Percentiles rank a stretch among this genome's conserved stretches.
Conservation (phyloP, 2,113 vertebrate genomes). For the Passerina amoena region DNA sequence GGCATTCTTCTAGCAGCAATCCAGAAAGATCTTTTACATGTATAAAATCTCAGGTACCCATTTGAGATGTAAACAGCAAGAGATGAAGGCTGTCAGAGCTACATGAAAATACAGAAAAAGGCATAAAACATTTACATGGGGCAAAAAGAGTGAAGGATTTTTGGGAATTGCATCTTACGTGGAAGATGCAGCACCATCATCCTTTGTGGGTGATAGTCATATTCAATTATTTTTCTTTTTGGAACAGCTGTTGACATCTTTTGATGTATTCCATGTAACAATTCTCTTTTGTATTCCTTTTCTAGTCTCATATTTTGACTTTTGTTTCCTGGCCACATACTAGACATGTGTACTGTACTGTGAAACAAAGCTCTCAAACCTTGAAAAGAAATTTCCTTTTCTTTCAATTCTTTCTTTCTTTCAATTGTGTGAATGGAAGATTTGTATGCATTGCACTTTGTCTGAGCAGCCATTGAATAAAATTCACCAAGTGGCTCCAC, state of each 20-base stretch:
- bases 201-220: neutral
- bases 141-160: neutral
- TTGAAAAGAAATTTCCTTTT: neutral
- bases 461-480: neutral
- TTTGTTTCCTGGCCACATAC: neutral
- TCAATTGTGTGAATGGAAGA: neutral
- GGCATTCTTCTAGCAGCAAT: neutral
- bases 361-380: neutral
- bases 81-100: neutral
- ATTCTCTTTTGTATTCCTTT: neutral
- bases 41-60: neutral
- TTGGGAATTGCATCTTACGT: neutral
- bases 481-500: neutral
- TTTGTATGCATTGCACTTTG: neutral
- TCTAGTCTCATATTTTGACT: neutral
- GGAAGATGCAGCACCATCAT: neutral
- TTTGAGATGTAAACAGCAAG: neutral
- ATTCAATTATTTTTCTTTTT: neutral
- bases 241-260: neutral
- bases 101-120: neutral
- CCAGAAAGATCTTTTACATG: neutral
- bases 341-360: neutral
- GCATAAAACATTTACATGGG: neutral
- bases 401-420: neutral
- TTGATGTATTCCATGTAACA: neutral